Evolutionary conservation across 2,113 vertebrate species (phyloP), one percentile per base, ranked within the genome.

Genomic region (Dasypus novemcinctus): DNA sequence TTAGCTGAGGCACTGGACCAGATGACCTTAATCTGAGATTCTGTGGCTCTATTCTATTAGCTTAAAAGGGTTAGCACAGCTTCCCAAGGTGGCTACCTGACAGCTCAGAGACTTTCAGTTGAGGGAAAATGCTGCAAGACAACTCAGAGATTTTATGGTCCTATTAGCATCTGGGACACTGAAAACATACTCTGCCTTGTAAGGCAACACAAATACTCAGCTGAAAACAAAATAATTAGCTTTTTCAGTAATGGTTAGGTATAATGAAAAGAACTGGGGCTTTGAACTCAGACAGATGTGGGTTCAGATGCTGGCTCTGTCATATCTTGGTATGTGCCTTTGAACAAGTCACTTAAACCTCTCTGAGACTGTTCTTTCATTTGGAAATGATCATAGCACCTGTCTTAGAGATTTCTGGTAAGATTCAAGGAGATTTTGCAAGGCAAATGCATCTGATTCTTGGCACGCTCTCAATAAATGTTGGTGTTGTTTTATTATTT

Each of bases 11-110:
- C 63, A 82, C 15, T 76, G n/a, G 29, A 31, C 21, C 41, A 86
- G 61, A 72, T 72, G 87, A 49, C 20, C 59, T 92, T 66, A 61
- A 86, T 81, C 52, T 83, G 74, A 96, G 59, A 87, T 71, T 94
- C 68, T 71, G 5, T 83, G 29, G 9, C 59, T 49, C 17, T 68
- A 13, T 3, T 83, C 23, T 52, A 59, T 49, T 69, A 90, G 33
- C 31, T 14, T 46, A 75, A 43, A 20, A 69, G 17, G 63, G 4
- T 76, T 36, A 93, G 46, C 13, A 18, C 23, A 74, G 59, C 41
- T 88, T 92, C 81, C 54, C 2, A 3, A 17, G 23, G 21, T 69
- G 15, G 33, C 59, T 91, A 36, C 61, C 49, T 66, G 68, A 82
- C 18, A 87, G 25, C 38, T 69, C 17, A 72, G 66, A 90, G 72